Evolutionary conservation across 2,113 vertebrate genomes (phyloP).

Genomic region (Tachysurus fulvidraco): DNA sequence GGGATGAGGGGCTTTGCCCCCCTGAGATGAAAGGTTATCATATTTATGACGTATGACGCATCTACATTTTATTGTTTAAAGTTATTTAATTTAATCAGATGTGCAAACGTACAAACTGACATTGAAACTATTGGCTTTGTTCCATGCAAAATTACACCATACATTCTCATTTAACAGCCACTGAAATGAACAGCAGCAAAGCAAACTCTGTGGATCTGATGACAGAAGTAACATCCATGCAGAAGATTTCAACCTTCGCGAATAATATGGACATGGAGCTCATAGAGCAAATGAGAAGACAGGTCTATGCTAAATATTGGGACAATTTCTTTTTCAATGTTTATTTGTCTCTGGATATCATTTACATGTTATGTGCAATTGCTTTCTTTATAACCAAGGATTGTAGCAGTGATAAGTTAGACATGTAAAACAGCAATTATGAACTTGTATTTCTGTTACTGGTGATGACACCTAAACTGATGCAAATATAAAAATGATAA

Average conservation of each 20-base stretch:
- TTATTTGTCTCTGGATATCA: constrained; percentile 15
- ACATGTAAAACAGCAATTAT: not conserved
- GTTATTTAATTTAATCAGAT: no score
- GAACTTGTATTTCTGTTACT: not conserved
- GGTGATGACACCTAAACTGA: not conserved
- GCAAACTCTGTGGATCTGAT: not conserved
- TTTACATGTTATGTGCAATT: constrained; percentile 27
- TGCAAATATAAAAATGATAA: not conserved
- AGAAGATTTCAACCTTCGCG: constrained; percentile 34
- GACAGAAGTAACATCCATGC: not conserved
- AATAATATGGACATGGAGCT: constrained; percentile 1
- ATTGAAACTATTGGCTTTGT: not conserved
- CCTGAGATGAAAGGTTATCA: no score
- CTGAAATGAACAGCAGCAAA: not conserved
- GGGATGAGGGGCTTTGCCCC: no score
- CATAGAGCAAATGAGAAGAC: not conserved
- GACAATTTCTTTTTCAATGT: constrained; percentile 36
- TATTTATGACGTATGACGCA: no score
- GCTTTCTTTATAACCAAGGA: not conserved
- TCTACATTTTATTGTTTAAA: no score
- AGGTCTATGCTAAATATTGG: constrained; percentile 10
- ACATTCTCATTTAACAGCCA: constrained; percentile 10
- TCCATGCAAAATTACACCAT: not conserved
- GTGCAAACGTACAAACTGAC: no score
- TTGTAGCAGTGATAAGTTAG: constrained; percentile 27